phyloP scores from a whole-genome alignment of 1,140 invertebrate genomes.

The Chironomus tepperi region DNA sequence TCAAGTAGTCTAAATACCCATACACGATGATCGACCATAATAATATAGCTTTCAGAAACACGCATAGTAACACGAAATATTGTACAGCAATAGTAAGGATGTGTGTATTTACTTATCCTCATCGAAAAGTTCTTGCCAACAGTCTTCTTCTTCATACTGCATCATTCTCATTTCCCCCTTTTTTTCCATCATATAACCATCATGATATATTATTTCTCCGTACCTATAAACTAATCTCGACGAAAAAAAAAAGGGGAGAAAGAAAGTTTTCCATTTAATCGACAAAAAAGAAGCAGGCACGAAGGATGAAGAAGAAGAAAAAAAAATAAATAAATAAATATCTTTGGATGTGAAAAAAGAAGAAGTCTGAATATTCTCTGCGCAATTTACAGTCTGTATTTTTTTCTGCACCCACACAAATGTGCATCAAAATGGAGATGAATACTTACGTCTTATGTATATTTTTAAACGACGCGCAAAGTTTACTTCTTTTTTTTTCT shows the following conservation, averaged over 20 bases:
- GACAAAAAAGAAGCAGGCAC: no score
- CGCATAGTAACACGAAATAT: conserved; percentile 13
- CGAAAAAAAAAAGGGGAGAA: no score
- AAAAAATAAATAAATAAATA: no score
- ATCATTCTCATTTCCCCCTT: no score
- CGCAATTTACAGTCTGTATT: not conserved
- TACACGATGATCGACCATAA: not conserved
- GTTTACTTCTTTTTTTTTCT: not conserved
- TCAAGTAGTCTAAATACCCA: not conserved
- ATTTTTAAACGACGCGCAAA: not conserved
- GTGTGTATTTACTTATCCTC: not conserved
- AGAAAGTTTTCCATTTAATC: no score
- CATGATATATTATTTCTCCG: no score
- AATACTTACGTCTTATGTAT: not conserved
- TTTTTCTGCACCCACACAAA: not conserved
- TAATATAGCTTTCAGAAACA: conserved; percentile 13
- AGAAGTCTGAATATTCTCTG: not conserved
- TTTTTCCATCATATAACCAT: no score
- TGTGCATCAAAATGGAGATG: conserved; percentile 12
- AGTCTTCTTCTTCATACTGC: not conserved
- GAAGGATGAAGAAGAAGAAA: no score
- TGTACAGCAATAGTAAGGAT: not conserved
- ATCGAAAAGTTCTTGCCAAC: not conserved
- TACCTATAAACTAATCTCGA: no score
- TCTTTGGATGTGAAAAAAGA: not conserved